These are phyloP conservation scores for Oceanodroma leucorhoa DNA, from an alignment of 2,797 vertebrate genomes.

Conservation along the genomic window DNA sequence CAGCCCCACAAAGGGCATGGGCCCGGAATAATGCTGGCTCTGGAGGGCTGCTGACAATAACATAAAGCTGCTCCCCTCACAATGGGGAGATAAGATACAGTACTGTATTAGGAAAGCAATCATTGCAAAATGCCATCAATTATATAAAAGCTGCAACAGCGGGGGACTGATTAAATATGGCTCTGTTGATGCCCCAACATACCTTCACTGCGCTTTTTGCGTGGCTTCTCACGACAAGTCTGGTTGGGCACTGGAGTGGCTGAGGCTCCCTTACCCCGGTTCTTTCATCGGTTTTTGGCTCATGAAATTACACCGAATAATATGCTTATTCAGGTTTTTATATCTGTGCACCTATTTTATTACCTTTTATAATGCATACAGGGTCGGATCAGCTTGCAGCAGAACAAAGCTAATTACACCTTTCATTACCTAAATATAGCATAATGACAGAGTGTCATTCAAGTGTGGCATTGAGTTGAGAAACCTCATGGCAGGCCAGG, in stretches of 20 bases:
- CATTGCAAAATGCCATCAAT: constrained; percentile 74
- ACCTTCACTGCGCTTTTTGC: constrained; percentile 22
- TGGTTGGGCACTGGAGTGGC: constrained; percentile 55
- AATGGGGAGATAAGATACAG: constrained; percentile 64
- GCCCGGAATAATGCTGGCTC: constrained; percentile 32
- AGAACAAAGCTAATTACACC: constrained; percentile 83
- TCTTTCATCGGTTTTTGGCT: constrained; percentile 66
- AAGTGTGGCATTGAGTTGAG: constrained; percentile 75
- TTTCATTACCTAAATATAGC: constrained; percentile 79
- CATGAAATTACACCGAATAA: constrained; percentile 62
- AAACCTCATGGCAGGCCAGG: constrained; percentile 73
- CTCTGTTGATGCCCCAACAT: constrained; percentile 51
- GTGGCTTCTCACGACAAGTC: constrained; percentile 16
- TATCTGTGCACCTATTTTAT: constrained; percentile 77
- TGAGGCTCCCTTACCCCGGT: constrained; percentile 40
- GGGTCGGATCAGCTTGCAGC: constrained; percentile 73
- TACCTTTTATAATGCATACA: constrained; percentile 75
- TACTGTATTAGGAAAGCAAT: constrained; percentile 72
- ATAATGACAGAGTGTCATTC: constrained; percentile 81
- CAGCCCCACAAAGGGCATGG: constrained; percentile 64
- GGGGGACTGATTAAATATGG: constrained; percentile 61
- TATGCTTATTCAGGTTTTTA: constrained; percentile 76
- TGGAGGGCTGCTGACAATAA: constrained; percentile 60
- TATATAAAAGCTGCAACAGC: constrained; percentile 65
- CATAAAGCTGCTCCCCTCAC: constrained; percentile 63